These are phyloP conservation scores for Acipenser ruthenus DNA, from an alignment of 2,797 vertebrate species.

Conservation along the genomic window DNA sequence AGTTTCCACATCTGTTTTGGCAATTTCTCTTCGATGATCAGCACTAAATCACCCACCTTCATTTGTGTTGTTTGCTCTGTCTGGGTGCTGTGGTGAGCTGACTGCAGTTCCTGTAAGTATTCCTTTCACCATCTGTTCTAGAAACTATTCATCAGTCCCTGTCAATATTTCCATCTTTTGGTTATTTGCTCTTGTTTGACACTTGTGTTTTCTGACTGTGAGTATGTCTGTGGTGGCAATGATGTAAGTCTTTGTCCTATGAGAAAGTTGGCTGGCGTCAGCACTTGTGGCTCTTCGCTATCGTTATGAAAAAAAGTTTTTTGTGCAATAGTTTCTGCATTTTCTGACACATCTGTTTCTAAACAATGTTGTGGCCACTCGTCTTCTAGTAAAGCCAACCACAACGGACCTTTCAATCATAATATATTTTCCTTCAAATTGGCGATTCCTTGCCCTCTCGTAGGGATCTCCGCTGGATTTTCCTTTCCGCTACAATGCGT, in stretches of 20 bases:
- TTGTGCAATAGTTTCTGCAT: not conserved
- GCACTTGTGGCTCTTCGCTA: no score
- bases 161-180: constrained; percentile 7
- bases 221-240: not conserved
- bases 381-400: no score
- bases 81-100: not conserved
- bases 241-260: not conserved
- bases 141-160: constrained; percentile 19
- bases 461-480: not conserved
- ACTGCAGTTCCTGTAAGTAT: constrained; percentile 21
- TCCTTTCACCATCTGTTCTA: constrained; percentile 21
- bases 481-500: not conserved
- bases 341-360: not conserved
- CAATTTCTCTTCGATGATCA: no score
- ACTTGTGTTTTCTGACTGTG: not conserved
- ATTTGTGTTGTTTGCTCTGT: not conserved
- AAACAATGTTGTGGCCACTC: not conserved
- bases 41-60: constrained; percentile 24
- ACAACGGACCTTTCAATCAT: no score
- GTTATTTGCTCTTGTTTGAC: not conserved
- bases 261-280: not conserved
- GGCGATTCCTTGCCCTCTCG: no score
- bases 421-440: no score
- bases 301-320: no score
- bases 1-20: constrained; percentile 21